Conservation (phyloP, 2,797 vertebrate genomes). For the Melanotaenia maccullochi region DNA sequence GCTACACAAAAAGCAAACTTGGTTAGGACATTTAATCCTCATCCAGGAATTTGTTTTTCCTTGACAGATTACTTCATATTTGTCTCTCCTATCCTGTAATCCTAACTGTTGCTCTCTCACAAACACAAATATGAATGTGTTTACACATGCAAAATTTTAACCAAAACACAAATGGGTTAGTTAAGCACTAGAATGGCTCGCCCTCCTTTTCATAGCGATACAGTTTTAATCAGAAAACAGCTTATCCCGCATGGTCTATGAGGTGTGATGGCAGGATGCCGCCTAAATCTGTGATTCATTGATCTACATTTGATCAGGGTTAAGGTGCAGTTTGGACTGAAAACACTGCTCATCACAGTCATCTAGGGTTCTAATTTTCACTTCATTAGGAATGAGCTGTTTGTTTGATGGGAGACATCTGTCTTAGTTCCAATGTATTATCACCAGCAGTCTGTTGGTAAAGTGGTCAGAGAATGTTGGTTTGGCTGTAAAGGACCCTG, state of each 20-base stretch:
- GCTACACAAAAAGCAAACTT: slow-evolving; percentile 48
- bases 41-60: slow-evolving; percentile 31
- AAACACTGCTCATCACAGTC: slow-evolving; percentile 40
- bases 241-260: slow-evolving; percentile 23
- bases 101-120: slow-evolving; percentile 25
- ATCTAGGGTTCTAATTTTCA: slow-evolving; percentile 51
- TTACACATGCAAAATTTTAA: slow-evolving; percentile 38
- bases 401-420: slow-evolving; percentile 67
- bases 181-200: slow-evolving; percentile 53
- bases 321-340: slow-evolving; percentile 13
- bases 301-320: slow-evolving; percentile 41
- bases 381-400: slow-evolving; percentile 48
- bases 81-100: slow-evolving; percentile 50
- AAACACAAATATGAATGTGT: slow-evolving; percentile 51
- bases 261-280: slow-evolving; percentile 31
- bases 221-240: slow-evolving; percentile 52
- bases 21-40: slow-evolving; percentile 45
- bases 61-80: slow-evolving; percentile 53
- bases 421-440: slow-evolving; percentile 56
- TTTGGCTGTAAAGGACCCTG: slow-evolving; percentile 50
- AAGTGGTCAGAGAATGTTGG: slow-evolving; percentile 43
- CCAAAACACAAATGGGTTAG: slow-evolving; percentile 51
- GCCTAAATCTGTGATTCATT: slow-evolving; percentile 16
- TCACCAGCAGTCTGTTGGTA: slow-evolving; percentile 55
- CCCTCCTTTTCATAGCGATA: slow-evolving; percentile 22